Percentiles rank a stretch among this genome's conserved stretches.
These are phyloP conservation scores for Thyatira batis DNA, from an alignment of 2,888 invertebrate species.

Conservation along the genomic window DNA sequence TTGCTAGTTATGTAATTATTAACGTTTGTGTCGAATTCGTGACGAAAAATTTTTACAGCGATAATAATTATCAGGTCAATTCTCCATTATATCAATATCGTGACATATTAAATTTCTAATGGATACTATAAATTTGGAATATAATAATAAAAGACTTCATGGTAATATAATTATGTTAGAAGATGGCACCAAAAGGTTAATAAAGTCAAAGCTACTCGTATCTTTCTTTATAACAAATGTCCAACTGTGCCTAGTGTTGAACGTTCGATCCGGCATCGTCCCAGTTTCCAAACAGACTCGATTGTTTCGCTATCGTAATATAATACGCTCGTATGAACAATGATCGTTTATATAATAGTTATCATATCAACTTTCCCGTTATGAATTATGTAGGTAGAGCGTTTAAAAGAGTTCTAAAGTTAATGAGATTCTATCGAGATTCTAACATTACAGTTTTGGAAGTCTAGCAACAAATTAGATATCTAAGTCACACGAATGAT, in stretches of 20 bases:
- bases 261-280: slow-evolving; percentile 17
- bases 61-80: no score
- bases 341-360: slow-evolving; percentile 10
- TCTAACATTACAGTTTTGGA: slow-evolving; percentile 27
- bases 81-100: neutral
- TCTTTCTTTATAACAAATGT: neutral
- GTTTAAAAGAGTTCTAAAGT: slow-evolving; percentile 2
- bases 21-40: neutral
- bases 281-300: slow-evolving; percentile 37
- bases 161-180: neutral
- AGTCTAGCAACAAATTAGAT: slow-evolving; percentile 47
- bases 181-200: neutral
- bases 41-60: neutral
- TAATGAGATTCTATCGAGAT: slow-evolving; percentile 13
- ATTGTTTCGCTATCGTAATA: slow-evolving; percentile 39
- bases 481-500: slow-evolving; percentile 53
- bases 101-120: neutral
- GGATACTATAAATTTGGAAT: neutral
- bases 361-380: slow-evolving; percentile 8
- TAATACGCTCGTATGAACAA: slow-evolving; percentile 23
- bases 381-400: neutral
- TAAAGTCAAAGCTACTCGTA: neutral
- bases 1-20: neutral
- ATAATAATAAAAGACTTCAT: neutral
- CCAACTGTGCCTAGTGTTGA: slow-evolving; percentile 19